Percentiles rank a stretch among this genome's conserved stretches.
Conservation (phyloP, 1,140 invertebrate species). For the Tetragonula clypearis region DNA sequence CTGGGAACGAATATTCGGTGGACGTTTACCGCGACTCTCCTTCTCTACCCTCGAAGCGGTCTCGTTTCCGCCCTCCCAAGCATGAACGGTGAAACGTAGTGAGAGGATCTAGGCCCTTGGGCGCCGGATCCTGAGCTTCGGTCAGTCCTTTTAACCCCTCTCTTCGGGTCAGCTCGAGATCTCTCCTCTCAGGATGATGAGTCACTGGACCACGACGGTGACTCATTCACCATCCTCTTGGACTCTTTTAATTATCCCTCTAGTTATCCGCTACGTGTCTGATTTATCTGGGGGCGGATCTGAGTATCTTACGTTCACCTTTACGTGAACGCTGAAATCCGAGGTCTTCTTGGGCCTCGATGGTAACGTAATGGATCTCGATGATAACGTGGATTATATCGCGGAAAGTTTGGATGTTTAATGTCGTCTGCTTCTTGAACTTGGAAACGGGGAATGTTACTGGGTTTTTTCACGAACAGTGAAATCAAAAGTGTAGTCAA, state of each 20-base stretch:
- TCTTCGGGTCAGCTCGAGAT: slow-evolving; percentile 38
- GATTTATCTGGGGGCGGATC: not conserved
- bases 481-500: not conserved
- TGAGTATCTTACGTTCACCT: not conserved
- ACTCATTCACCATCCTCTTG: slow-evolving; percentile 58
- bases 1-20: slow-evolving; percentile 43
- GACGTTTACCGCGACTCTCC: slow-evolving; percentile 36
- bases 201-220: slow-evolving; percentile 53
- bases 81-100: slow-evolving; percentile 51
- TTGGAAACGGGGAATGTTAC: not conserved
- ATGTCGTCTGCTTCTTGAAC: not conserved
- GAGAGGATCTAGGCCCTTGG: slow-evolving; percentile 58
- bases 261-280: not conserved
- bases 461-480: not conserved
- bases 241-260: slow-evolving; percentile 41
- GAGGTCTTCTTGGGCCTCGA: too few relatives aligned
- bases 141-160: slow-evolving; percentile 63
- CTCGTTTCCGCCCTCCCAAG: slow-evolving; percentile 64
- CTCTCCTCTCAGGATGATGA: slow-evolving; percentile 44
- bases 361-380: not conserved
- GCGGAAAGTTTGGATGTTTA: not conserved
- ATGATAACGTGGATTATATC: not conserved
- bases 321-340: not conserved
- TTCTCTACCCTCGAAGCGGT: slow-evolving; percentile 55
- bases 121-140: slow-evolving; percentile 54